These are phyloP conservation scores for Todiramphus saurophagus DNA, from an alignment of 2,113 vertebrate species.

Conservation along the genomic window DNA sequence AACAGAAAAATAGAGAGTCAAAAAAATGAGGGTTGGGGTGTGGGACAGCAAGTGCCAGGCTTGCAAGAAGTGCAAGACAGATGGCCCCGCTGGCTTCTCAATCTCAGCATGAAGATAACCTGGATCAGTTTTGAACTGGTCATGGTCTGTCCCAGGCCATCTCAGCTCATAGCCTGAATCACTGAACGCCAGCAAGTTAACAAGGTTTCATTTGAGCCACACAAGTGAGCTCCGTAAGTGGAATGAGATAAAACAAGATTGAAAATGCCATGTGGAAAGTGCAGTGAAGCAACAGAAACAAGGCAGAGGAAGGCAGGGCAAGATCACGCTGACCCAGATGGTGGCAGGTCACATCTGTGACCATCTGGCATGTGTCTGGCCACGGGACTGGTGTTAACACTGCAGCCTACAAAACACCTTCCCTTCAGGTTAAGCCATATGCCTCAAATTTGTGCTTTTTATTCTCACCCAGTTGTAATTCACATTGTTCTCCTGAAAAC, in stretches of 20 bases:
- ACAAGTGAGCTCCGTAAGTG: neutral
- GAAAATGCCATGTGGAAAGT: neutral
- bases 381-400: neutral
- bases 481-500: neutral
- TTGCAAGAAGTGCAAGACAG: neutral
- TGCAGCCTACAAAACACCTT: neutral
- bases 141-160: neutral
- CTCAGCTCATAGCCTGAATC: neutral
- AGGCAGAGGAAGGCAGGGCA: neutral
- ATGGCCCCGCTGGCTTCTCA: neutral
- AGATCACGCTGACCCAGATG: neutral
- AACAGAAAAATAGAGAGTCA: neutral
- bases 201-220: neutral
- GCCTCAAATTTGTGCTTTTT: neutral
- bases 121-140: neutral
- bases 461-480: neutral
- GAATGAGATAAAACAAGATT: neutral
- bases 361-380: neutral
- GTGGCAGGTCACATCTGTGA: neutral
- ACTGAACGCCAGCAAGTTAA: neutral
- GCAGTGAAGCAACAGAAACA: neutral
- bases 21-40: neutral
- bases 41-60: neutral
- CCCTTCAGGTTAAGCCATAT: neutral
- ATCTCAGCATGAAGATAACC: neutral